Percentiles rank a stretch among this genome's conserved stretches.
Conservation (phyloP, 2,113 vertebrate genomes). For the Euleptes europaea region DNA sequence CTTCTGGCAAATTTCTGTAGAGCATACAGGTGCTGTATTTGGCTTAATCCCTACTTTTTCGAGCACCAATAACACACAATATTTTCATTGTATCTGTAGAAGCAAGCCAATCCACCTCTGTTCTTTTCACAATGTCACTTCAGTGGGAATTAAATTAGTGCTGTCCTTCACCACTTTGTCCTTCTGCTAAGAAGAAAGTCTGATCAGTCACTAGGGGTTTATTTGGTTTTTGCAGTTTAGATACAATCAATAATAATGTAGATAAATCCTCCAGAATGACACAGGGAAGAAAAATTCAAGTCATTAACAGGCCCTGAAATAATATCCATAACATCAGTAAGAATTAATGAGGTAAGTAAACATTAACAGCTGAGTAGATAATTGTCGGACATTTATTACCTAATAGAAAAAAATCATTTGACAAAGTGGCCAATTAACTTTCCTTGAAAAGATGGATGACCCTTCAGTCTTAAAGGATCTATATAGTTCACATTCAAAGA, state of each 20-base stretch:
- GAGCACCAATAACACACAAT: background rate
- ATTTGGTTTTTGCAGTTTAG: background rate
- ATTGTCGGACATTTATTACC: no score
- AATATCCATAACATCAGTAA: background rate
- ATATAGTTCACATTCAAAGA: no score
- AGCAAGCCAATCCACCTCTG: background rate
- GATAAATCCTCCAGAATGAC: background rate
- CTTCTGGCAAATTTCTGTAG: background rate
- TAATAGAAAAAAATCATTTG: background rate
- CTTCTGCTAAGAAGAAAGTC: background rate
- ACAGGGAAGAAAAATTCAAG: background rate
- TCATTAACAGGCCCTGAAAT: background rate
- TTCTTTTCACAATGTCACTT: background rate
- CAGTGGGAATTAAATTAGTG: background rate
- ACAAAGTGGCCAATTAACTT: background rate
- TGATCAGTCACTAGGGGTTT: background rate
- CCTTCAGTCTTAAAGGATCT: no score
- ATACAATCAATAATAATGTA: background rate
- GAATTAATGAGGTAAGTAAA: background rate
- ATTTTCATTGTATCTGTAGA: background rate
- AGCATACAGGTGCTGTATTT: constrained; percentile 15
- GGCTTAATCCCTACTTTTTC: background rate
- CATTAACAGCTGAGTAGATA: background rate
- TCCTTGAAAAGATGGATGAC: background rate
- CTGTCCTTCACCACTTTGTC: background rate